Evolutionary conservation across 2,797 vertebrate species (phyloP).

Genomic region (Cossypha heuglini): DNA sequence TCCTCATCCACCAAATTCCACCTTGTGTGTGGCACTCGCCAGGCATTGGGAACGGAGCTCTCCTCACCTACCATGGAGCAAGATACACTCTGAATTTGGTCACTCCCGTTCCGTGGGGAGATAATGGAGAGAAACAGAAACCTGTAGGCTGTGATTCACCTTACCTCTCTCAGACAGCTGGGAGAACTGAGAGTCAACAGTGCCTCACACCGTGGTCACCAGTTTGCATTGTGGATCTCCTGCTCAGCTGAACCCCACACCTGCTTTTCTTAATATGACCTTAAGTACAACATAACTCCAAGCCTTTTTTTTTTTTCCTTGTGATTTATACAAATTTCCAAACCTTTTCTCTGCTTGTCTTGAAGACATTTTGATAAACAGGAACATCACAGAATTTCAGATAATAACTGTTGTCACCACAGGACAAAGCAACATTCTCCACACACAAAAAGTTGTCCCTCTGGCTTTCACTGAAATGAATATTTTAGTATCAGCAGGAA

Average conservation of each 20-base stretch:
- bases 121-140: not conserved
- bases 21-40: not conserved
- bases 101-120: not conserved
- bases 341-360: not conserved
- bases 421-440: not conserved
- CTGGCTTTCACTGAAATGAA: not conserved
- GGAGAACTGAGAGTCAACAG: not conserved
- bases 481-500: not conserved
- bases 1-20: not conserved
- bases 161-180: not conserved
- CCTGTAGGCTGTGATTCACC: not conserved
- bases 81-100: not conserved
- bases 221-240: accelerated
- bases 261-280: not conserved
- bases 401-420: not conserved
- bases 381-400: not conserved
- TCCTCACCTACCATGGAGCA: accelerated
- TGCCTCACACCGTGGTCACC: accelerated
- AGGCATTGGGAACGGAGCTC: accelerated
- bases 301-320: not conserved
- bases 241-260: not conserved
- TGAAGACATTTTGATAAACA: not conserved
- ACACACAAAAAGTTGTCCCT: not conserved
- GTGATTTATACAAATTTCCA: not conserved
- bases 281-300: not conserved